These are phyloP conservation scores for Palythoa grandiflora DNA, from an alignment of 92 coral and sea anemone species.

Conservation along the genomic window DNA sequence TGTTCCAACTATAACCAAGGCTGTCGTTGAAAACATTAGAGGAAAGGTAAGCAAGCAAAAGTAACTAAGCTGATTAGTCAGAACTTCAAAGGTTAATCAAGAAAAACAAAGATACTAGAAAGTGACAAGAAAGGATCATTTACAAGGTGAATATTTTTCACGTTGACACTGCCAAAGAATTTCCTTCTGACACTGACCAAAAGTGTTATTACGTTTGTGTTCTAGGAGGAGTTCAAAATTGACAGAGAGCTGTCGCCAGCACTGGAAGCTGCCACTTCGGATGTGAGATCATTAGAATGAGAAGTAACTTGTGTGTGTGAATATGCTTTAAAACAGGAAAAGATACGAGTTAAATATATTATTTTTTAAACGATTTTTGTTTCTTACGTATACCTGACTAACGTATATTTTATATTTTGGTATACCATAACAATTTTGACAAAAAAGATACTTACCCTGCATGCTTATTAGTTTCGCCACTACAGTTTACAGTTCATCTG, in stretches of 20 bases:
- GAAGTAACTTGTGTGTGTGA: too few relatives aligned
- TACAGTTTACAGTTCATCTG: too few relatives aligned
- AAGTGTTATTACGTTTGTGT: not conserved
- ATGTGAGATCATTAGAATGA: slow-evolving; percentile 61
- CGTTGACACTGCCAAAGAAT: not conserved
- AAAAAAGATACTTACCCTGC: too few relatives aligned
- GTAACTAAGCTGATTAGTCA: not conserved
- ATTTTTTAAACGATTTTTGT: too few relatives aligned
- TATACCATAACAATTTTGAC: too few relatives aligned
- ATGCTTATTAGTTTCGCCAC: too few relatives aligned
- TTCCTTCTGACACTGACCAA: not conserved
- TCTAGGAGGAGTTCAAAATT: slow-evolving; percentile 80
- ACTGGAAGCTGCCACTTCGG: slow-evolving; percentile 94
- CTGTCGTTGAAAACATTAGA: slow-evolving; percentile 96
- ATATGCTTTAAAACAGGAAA: too few relatives aligned
- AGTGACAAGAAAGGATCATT: too few relatives aligned
- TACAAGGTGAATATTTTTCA: not conserved
- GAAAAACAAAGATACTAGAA: not conserved
- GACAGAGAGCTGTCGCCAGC: slow-evolving; percentile 84
- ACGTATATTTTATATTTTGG: too few relatives aligned
- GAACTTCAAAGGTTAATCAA: not conserved
- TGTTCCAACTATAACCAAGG: slow-evolving; percentile 91
- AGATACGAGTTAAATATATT: too few relatives aligned
- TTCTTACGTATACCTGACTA: too few relatives aligned
- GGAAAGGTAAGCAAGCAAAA: slow-evolving; percentile 78